phyloP scores from a whole-genome alignment of 2,888 invertebrate species.

The Drosophila lacicola region DNA sequence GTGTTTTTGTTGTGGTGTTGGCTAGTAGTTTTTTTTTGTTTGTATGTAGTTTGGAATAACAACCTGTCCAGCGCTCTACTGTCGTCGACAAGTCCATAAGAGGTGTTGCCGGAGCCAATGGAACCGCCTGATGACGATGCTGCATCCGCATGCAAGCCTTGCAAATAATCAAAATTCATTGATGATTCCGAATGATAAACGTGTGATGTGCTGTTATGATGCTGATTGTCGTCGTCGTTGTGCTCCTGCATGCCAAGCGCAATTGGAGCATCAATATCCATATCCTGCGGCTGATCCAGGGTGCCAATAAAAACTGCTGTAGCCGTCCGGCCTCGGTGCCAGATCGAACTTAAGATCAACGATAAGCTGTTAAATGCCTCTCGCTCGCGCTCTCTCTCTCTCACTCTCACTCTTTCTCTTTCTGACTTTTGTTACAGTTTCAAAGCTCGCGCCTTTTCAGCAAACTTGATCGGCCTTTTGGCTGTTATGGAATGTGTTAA shows the following conservation, averaged over 20 bases:
- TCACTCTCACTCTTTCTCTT: neutral
- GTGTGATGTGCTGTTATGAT: constrained; percentile 64
- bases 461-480: constrained; percentile 31
- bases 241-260: constrained; percentile 82
- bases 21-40: constrained; percentile 31
- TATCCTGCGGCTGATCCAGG: constrained; percentile 82
- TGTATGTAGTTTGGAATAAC: constrained; percentile 71
- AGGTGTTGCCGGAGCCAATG: constrained; percentile 40
- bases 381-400: neutral
- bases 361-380: constrained; percentile 2
- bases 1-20: constrained; percentile 26
- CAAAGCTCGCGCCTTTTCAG: constrained; percentile 43
- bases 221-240: constrained; percentile 31
- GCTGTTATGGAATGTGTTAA: constrained; percentile 68
- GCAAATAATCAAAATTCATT: constrained; percentile 84
- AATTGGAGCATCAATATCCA: constrained; percentile 84
- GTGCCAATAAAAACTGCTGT: constrained; percentile 42
- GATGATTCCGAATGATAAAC: constrained; percentile 81
- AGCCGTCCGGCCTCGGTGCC: constrained; percentile 17
- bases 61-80: constrained; percentile 84
- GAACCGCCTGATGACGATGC: constrained; percentile 44
- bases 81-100: constrained; percentile 82
- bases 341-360: constrained; percentile 11
- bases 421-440: constrained; percentile 21
- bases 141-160: constrained; percentile 73